Evolutionary conservation across 1,140 invertebrate genomes (phyloP).

Genomic region (Drosophila neocordata): DNA sequence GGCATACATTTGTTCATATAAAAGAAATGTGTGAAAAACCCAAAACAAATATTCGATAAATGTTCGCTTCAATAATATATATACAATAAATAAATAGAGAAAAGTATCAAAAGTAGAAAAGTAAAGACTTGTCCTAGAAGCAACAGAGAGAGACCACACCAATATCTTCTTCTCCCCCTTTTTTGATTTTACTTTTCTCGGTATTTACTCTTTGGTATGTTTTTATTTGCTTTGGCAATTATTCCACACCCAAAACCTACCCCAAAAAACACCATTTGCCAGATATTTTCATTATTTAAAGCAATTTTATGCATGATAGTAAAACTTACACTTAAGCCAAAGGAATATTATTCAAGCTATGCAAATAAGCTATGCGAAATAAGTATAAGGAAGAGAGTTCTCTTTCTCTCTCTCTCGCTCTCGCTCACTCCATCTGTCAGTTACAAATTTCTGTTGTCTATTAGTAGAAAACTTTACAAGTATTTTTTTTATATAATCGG

Average conservation of each 20-base stretch:
- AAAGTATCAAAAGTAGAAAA: conserved; percentile 11
- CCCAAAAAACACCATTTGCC: not conserved
- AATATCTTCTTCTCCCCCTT: not conserved
- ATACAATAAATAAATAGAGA: not conserved
- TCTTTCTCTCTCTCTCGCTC: no score
- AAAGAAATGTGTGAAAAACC: not conserved
- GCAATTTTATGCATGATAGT: conserved; percentile 18
- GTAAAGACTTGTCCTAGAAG: no score
- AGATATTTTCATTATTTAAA: conserved; percentile 15
- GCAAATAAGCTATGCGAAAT: conserved; percentile 7
- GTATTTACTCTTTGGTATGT: not conserved
- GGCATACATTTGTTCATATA: not conserved
- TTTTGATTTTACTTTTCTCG: not conserved
- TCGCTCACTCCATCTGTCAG: no score
- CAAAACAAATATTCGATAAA: conserved; percentile 1
- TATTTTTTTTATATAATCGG: no score
- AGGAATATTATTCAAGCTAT: conserved; percentile 3
- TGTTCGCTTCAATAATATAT: not conserved
- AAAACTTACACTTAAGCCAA: conserved; percentile 43
- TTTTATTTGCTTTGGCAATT: conserved; percentile 14
- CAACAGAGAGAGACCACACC: not conserved
- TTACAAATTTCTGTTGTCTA: no score
- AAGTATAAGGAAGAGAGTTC: not conserved
- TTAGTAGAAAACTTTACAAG: no score
- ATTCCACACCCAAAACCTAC: not conserved